Evolutionary conservation across 2,797 vertebrate genomes (phyloP), one percentile per base, ranked within the genome.

Genomic region (Meda fulgida): DNA sequence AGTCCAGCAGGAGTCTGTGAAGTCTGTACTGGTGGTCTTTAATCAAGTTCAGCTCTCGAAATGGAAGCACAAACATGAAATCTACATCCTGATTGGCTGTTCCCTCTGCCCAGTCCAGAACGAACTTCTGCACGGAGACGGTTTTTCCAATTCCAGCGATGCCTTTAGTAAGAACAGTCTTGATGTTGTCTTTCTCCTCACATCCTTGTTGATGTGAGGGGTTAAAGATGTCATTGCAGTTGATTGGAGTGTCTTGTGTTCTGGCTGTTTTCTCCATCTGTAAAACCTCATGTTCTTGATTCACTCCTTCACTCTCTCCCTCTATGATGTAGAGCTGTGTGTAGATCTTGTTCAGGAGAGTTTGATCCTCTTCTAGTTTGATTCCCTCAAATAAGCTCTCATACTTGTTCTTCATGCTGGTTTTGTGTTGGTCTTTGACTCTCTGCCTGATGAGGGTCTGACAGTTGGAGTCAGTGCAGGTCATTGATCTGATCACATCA

Each of bases 141-240:
- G 58, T 63, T 63, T 40, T 70, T 40, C 67, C 67, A 1, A 70
- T 70, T 70, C 67, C 67, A 40, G 67, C 36, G 2, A 14, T 40
- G 21, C 67, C 67, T 70, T 70, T 70, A 70, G 67, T 72, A 3
- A 72, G 70, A 72, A 48, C 70, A 10, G 43, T 72, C 16, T 46
- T 72, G n/a, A 72, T 48, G 10, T 9, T 1, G 6, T 29, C n/a
- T 72, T 72, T 48, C 26, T 19, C 2, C 16, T 10, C 67, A 70
- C 2, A 1, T n/a, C 5, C 36, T 70, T 34, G 34, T 38, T 11
- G 19, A 11, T 38, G 34, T 29, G 16, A 63, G 11, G 58, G 11
- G 23, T 70, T 70, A 70, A 70, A 70, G 21, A 40, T 40, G 36
- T 70, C 21, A 70, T 70, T 70, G 67, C 67, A 70, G 10, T n/a